Base-by-base conservation (phyloP, 2,113 vertebrate genomes). In the Cinclus cinclus region DNA sequence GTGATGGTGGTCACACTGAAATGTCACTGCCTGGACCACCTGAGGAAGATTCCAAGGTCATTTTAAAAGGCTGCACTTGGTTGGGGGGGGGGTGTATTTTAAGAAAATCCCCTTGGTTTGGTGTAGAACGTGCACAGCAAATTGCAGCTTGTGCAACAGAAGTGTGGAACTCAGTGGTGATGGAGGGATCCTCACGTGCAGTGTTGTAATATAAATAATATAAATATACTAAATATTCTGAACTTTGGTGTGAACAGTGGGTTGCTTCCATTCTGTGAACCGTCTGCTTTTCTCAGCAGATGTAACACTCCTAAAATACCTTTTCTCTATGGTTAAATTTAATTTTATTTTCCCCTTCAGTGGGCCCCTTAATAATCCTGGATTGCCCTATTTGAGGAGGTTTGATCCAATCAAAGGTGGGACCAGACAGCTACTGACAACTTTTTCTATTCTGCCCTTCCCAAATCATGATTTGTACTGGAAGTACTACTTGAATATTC, bases 361-460 rank as follows among this genome's bases (percentile, higher is more conserved):
- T 25, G 81, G 79, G 71, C 75, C 71, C 27, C 37, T 88, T 44
- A 42, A 18, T 97, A 96, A 97, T 97, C 96, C 94, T 82, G 94
- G 94, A 83, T 96, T 96, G 69, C 91, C 89, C 95, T 96, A 75
- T 87, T 94, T 95, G 69, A 44, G 76, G 27, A 74, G 60, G 19
- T 30, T 47, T 97, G 76, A 96, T 75, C 91, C 94, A 87, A 47
- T 93, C 76, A 64, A 78, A 95, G 89, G 86, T 96, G 86, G 78
- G 76, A 31, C 64, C 78, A 78, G 59, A 58, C 67, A 73, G 75
- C 44, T 55, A 21, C 67, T 92, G 60, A 25, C 21, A 55, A 4
- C 15, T 50, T 1, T 59, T 84, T 63, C 56, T 63, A 0, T 47
- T 82, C 77, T 78, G 7, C 35, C 35, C 7, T 90, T 76, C 41